A percentile compares a stretch with the other conserved stretches of the same genome.
These are phyloP conservation scores for Malurus alboscapulatus DNA, from an alignment of 2,113 vertebrate genomes.

Conservation along the genomic window DNA sequence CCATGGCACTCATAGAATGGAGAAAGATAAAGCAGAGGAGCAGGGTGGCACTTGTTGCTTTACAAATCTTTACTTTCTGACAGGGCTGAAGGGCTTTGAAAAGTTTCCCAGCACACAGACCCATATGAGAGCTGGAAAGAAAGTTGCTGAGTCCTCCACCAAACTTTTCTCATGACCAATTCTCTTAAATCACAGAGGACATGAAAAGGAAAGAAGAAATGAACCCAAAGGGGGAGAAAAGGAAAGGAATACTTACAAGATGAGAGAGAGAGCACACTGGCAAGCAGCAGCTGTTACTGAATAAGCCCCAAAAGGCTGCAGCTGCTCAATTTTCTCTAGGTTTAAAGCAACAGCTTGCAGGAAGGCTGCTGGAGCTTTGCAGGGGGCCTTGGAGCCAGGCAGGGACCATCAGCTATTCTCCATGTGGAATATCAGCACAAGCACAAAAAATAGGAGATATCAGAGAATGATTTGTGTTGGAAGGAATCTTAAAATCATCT, in stretches of 20 bases:
- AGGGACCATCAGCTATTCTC: neutral
- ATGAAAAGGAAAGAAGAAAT: neutral
- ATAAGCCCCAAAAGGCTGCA: neutral
- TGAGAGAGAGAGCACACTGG: neutral
- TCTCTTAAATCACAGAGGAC: neutral
- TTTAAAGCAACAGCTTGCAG: neutral
- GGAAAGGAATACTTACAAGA: neutral
- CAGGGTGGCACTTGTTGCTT: fast-evolving
- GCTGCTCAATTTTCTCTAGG: neutral
- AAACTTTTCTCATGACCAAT: neutral
- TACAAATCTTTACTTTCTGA: neutral
- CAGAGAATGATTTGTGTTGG: neutral
- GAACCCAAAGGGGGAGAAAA: neutral
- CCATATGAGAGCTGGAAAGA: neutral
- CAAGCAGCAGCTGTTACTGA: neutral
- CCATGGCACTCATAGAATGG: fast-evolving
- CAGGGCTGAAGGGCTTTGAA: neutral
- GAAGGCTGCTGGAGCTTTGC: neutral
- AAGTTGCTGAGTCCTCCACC: neutral
- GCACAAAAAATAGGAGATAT: neutral
- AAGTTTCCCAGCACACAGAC: neutral
- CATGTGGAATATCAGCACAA: neutral
- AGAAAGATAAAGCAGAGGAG: neutral
- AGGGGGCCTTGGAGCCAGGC: neutral
- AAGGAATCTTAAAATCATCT: neutral